Conservation (phyloP, 1,140 invertebrate species). For the Philotrypesis tridentata region DNA sequence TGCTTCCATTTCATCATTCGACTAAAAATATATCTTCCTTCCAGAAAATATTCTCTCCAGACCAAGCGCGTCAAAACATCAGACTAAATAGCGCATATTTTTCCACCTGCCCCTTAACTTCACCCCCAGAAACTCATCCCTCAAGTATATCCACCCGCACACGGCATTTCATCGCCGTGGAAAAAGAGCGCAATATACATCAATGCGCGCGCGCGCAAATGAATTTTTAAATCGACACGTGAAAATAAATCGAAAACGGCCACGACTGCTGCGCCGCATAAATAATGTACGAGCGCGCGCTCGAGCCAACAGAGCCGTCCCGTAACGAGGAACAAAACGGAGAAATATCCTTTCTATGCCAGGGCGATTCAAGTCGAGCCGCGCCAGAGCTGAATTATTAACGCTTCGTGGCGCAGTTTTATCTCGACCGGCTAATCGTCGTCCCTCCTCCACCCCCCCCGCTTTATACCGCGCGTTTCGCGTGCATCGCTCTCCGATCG, state of each 20-base stretch:
- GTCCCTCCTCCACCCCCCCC: no score
- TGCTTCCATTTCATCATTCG: no score
- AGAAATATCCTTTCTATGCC: neutral
- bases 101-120: no score
- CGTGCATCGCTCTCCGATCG: neutral
- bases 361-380: neutral
- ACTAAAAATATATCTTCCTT: no score
- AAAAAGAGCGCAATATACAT: no score
- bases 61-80: no score
- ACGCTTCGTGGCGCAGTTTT: neutral
- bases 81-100: no score
- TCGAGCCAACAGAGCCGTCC: neutral
- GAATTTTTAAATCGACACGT: neutral
- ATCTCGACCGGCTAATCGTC: neutral
- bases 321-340: neutral
- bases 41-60: no score
- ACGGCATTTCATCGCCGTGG: no score
- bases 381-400: neutral
- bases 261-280: neutral
- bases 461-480: neutral
- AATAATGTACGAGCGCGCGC: neutral
- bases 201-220: neutral
- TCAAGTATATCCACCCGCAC: no score
- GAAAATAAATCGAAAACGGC: neutral
- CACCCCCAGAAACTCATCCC: no score